Conservation (phyloP, 2,888 invertebrate species). For the Lordiphosa andalusiaca region DNA sequence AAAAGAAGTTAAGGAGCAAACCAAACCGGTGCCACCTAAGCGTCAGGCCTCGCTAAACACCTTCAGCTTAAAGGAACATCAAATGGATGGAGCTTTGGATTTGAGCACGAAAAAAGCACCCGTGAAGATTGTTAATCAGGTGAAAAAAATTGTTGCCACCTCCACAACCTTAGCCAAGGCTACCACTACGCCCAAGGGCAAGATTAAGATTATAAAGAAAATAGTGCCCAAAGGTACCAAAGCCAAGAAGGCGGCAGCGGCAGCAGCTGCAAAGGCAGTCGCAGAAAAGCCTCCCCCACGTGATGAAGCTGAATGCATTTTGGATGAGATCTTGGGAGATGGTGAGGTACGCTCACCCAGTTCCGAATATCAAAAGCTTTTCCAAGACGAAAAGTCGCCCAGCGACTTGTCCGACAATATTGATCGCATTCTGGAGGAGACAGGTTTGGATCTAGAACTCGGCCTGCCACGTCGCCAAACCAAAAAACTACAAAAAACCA, state of each 20-base stretch:
- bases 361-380: constrained; percentile 77
- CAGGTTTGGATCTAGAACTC: constrained; percentile 75
- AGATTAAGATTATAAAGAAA: constrained; percentile 76
- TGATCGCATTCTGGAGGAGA: constrained; percentile 77
- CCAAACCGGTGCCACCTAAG: constrained; percentile 41
- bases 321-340: constrained; percentile 77
- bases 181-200: constrained; percentile 62
- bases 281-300: constrained; percentile 32
- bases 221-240: constrained; percentile 76
- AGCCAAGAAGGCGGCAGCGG: constrained; percentile 53
- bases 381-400: constrained; percentile 79
- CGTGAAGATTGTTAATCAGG: constrained; percentile 27
- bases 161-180: constrained; percentile 49
- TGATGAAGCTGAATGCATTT: constrained; percentile 75
- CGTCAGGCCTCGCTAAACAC: constrained; percentile 56
- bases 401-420: constrained; percentile 80
- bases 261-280: constrained; percentile 5
- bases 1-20: constrained; percentile 11
- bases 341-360: constrained; percentile 76
- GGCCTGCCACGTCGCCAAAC: constrained; percentile 59
- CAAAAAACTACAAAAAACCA: constrained; percentile 72
- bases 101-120: constrained; percentile 65
- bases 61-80: constrained; percentile 78
- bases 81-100: constrained; percentile 79
- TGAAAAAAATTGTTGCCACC: constrained; percentile 20